Base-by-base conservation (phyloP, 2,888 invertebrate species). In the Pecten maximus region DNA sequence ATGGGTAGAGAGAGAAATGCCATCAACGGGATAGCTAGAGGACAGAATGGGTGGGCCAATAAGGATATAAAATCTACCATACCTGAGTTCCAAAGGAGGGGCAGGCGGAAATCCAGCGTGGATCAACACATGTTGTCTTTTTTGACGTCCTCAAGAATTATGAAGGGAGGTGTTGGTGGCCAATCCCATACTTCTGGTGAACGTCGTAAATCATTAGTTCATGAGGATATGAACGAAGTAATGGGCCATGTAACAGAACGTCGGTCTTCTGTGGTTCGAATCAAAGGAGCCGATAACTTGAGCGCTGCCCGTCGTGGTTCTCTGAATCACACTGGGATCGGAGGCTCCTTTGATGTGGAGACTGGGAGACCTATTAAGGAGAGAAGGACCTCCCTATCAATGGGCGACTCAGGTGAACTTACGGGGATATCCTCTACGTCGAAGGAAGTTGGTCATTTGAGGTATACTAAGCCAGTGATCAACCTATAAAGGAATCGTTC, bases 61-160 rank as follows among this genome's bases (percentile, higher is more conserved):
- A 74, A 35, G 35, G 74, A 74, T 74, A 28, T 74, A 28, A 74
- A 74, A 35, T 74, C 74, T 28, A 28, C 74, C 19, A 74, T 74
- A 28, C 74, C 74, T 35, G 74, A 35, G 74, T 74, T 74, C 74
- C 74, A 74, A 35, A 74, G 74, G 35, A 6, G 35, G 10, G 28
- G 10, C 4, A 28, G 74, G 28, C 35, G 74, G 16, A 74, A 74
- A 28, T 74, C 74, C 8, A 74, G 74, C 74, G 74, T 74, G 74
- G 74, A 74, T 74, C 74, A 74, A 28, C 74, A 74, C 28, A 74
- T 74, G 74, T 15, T 74, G 35, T 74, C 74, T 35, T 74, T 74
- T 74, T 35, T 74, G 28, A 74, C 74, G 15, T 74, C 74, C 35
- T 1, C 74, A 10, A 74, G 74, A 74, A 28, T 2, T 35, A 74